Evolutionary conservation across 2,113 vertebrate species (phyloP).

Genomic region (Gymnorhina tibicen): DNA sequence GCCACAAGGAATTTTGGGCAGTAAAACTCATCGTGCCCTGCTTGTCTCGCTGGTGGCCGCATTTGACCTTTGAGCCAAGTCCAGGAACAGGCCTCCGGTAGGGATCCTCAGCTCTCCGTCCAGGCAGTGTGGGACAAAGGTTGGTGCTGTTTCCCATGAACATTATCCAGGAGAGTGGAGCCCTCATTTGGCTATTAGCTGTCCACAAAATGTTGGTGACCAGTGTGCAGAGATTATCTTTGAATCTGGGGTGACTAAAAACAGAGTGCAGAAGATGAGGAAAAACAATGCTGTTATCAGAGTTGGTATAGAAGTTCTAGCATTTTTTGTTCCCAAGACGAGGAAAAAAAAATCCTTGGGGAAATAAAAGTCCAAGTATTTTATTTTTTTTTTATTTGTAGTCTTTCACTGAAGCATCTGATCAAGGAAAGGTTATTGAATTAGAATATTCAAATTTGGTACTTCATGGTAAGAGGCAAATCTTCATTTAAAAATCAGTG

Average conservation of each 20-base stretch:
- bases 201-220: not conserved
- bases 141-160: not conserved
- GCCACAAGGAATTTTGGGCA: not conserved
- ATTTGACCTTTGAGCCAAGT: not conserved
- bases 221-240: not conserved
- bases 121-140: not conserved
- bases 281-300: not conserved
- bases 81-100: not conserved
- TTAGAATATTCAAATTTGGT: not conserved
- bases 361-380: not conserved
- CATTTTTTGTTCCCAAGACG: not conserved
- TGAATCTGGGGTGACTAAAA: not conserved
- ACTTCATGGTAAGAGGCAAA: not conserved
- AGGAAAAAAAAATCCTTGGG: not conserved
- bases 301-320: not conserved
- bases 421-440: not conserved
- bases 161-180: not conserved
- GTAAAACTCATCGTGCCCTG: rapidly evolving
- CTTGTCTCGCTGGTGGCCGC: rapidly evolving
- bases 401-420: not conserved
- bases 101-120: not conserved
- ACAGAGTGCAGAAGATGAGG: not conserved
- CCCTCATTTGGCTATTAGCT: rapidly evolving
- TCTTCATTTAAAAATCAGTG: not conserved
- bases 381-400: not conserved